Base-by-base conservation (phyloP, 2,888 invertebrate species). In the Drosophila antonietae region DNA sequence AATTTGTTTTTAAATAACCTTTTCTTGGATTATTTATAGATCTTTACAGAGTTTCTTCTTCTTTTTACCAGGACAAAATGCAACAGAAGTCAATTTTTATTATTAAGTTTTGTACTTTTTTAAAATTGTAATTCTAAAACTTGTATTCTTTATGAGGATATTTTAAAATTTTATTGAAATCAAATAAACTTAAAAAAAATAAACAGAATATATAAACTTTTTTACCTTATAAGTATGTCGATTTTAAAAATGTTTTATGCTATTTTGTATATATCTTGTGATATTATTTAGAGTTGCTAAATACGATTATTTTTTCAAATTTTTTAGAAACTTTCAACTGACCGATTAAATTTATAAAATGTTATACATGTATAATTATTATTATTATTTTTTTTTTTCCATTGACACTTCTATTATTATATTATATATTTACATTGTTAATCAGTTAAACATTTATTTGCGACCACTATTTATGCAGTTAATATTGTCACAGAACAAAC, bases 401-500 rank as follows among this genome's bases (percentile, higher is more conserved):
- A 6, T n/a, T 6, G 12, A 58, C 63, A 58, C 47, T 43, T 20
- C 28, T 35, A 20, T 43, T 52, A 23, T 39, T 47, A 23, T 31
- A 5, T 39, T 47, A 23, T 31, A 8, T 23, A 39, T 23, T 41
- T 18, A 20, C 37, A 23, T 20, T 18, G 56, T 44, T 44, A 33
- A 51, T 46, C 44, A 57, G 56, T 35, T 41, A 37, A 46, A n/a
- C 2, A 63, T 57, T 56, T 15, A 72, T 35, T 71, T 62, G 44
- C 15, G 18, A 18, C 10, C 60, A 70, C 71, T 66, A 41, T 65
- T 44, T 14, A 49, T 55, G 39, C 49, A 71, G 62, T 61, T 67
- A 35, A 58, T 59, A 71, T 69, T 79, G 75, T 72, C 78, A 77
- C 82, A 73, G 33, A 74, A 71, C 64, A 83, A 88, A 73, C 70